phyloP scores from a whole-genome alignment of 2,797 vertebrate species.

The Molothrus ater region DNA sequence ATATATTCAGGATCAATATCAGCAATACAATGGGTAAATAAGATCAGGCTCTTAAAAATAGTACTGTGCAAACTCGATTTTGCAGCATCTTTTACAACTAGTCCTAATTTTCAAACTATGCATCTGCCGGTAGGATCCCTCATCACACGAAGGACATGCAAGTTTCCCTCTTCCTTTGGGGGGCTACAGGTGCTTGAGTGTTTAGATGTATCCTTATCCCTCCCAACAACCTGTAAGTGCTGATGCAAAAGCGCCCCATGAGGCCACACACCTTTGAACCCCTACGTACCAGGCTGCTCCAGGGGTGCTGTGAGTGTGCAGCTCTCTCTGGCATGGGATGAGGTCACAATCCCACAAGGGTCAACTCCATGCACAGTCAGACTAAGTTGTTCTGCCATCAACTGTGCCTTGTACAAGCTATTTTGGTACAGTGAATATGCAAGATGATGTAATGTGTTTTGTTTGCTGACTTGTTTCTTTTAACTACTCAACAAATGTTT shows the following conservation, averaged over 20 bases:
- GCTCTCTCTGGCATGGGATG: not conserved
- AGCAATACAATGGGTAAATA: not conserved
- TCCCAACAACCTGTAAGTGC: not conserved
- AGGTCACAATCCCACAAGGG: not conserved
- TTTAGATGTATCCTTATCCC: not conserved
- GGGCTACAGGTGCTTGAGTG: not conserved
- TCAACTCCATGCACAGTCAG: not conserved
- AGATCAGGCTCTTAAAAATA: not conserved
- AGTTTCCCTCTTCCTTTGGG: not conserved
- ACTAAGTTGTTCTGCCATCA: not conserved
- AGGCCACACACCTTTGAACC: not conserved
- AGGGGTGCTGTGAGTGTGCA: not conserved
- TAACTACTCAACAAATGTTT: not conserved
- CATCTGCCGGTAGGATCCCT: not conserved
- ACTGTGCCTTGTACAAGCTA: not conserved
- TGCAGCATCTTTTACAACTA: not conserved
- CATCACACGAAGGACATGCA: not conserved
- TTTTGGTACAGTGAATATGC: not conserved
- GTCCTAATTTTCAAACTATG: not conserved
- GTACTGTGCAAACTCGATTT: not conserved
- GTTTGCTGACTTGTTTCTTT: not conserved
- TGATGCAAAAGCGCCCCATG: not conserved
- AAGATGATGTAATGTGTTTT: not conserved
- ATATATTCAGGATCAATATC: not conserved
- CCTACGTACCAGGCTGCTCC: not conserved